phyloP scores from a whole-genome alignment of 1,140 invertebrate species.

The Vanessa atalanta region DNA sequence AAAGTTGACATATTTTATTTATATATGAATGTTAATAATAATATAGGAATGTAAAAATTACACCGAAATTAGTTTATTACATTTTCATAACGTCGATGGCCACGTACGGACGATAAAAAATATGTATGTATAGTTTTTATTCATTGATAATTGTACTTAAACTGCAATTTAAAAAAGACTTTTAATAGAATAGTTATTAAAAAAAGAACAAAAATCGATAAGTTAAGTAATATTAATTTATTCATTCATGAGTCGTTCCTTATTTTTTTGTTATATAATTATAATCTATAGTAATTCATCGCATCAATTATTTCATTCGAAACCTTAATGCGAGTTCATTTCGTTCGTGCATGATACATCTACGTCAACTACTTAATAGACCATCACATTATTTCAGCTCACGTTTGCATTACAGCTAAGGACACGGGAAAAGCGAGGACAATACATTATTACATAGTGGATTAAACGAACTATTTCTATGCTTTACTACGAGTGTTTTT shows the following conservation, averaged over 20 bases:
- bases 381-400: conserved; percentile 72
- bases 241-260: not conserved
- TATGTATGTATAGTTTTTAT: too few species aligned
- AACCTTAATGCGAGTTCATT: conserved; percentile 4
- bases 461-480: conserved; percentile 31
- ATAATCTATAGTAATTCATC: not conserved
- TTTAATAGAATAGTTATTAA: too few species aligned
- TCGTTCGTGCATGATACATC: conserved; percentile 57
- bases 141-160: too few species aligned
- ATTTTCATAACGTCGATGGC: not conserved
- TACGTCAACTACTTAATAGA: conserved; percentile 68
- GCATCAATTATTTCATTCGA: not conserved
- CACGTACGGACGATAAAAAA: too few species aligned
- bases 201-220: not conserved
- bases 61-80: not conserved
- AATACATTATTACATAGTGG: conserved; percentile 41
- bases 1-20: too few species aligned
- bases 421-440: conserved; percentile 64
- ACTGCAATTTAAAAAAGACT: too few species aligned
- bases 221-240: not conserved
- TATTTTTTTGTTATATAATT: not conserved
- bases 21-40: too few species aligned
- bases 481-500: not conserved
- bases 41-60: not conserved
- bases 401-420: conserved; percentile 69